These are phyloP conservation scores for Drosophila leontia DNA, from an alignment of 1,140 invertebrate species.

Conservation along the genomic window DNA sequence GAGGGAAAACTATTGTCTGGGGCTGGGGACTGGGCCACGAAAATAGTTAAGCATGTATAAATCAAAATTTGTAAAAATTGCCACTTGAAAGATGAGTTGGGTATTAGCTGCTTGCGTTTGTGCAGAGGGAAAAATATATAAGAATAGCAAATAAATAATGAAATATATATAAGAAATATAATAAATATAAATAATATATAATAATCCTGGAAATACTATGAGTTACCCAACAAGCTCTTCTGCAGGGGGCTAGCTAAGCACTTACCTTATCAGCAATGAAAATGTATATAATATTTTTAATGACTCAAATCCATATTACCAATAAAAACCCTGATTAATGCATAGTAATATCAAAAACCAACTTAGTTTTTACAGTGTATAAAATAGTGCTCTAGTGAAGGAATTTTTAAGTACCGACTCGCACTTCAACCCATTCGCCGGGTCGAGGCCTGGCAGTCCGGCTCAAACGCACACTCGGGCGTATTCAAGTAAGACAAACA, in stretches of 20 bases:
- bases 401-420: constrained; percentile 51
- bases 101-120: constrained; percentile 1
- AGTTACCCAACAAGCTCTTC: no score
- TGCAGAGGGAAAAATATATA: background rate
- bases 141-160: no score
- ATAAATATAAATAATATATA: no score
- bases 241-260: no score
- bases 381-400: constrained; percentile 18
- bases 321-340: no score
- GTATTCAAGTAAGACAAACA: constrained; percentile 75
- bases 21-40: constrained; percentile 41
- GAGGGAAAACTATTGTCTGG: constrained; percentile 71
- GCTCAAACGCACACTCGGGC: constrained; percentile 16
- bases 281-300: no score
- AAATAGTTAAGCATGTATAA: constrained; percentile 58
- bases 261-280: no score
- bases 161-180: no score
- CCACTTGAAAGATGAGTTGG: constrained; percentile 44
- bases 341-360: background rate
- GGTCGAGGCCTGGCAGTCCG: constrained; percentile 48
- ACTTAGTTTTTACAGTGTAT: constrained; percentile 16
- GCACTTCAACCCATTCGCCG: constrained; percentile 58
- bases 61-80: constrained; percentile 76
- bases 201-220: no score
- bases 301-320: no score